Percentiles rank a stretch among this genome's conserved stretches.
Conservation (phyloP, 2,888 invertebrate species). For the Biston stratarius region DNA sequence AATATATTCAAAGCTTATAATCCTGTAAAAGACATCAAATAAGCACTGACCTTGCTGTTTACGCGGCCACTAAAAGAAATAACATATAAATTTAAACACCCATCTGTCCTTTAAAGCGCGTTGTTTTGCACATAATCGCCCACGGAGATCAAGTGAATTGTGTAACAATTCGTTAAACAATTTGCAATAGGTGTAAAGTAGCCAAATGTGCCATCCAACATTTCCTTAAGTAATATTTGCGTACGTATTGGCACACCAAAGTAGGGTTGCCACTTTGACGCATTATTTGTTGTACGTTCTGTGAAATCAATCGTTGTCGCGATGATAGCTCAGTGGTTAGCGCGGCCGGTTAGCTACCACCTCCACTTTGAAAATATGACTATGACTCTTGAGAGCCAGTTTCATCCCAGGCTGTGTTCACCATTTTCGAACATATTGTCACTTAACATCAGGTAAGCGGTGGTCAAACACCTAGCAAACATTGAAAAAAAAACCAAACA, state of each 20-base stretch:
- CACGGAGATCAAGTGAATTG: conserved; percentile 28
- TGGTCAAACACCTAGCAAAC: too few relatives aligned
- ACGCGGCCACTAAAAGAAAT: conserved; percentile 11
- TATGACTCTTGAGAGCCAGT: too few relatives aligned
- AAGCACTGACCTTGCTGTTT: not conserved
- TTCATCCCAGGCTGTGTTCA: too few relatives aligned
- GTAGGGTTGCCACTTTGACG: conserved; percentile 18
- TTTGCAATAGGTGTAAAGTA: conserved; percentile 35
- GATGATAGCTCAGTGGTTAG: too few relatives aligned
- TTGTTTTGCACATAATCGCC: conserved; percentile 31
- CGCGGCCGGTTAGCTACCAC: too few relatives aligned
- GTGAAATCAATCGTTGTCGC: too few relatives aligned
- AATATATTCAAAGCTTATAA: too few relatives aligned
- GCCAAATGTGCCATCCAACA: conserved; percentile 36
- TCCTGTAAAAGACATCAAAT: too few relatives aligned
- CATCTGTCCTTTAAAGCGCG: conserved; percentile 17
- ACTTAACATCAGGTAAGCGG: too few relatives aligned
- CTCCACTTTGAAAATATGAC: too few relatives aligned
- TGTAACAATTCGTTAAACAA: conserved; percentile 33
- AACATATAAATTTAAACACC: conserved; percentile 17
- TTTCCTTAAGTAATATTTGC: conserved; percentile 29
- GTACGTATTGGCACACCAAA: conserved; percentile 33
- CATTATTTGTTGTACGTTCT: not conserved
- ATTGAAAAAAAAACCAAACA: not conserved
- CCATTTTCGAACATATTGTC: too few relatives aligned